Evolutionary conservation across 2,113 vertebrate species (phyloP), one percentile per base, ranked within the genome.

Genomic region (Shinisaurus crocodilurus): DNA sequence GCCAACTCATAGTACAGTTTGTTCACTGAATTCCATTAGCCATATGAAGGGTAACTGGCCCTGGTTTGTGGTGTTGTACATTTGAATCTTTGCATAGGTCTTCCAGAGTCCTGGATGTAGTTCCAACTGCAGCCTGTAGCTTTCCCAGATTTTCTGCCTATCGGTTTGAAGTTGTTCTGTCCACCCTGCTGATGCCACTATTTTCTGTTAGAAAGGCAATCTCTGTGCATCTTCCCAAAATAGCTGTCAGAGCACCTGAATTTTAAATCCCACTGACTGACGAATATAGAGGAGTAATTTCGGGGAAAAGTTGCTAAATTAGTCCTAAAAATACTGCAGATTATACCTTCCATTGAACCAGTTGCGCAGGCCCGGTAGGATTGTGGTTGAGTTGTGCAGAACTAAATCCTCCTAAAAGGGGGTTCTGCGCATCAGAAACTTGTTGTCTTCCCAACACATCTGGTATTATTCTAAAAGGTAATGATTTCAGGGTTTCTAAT

Each of bases 281-380:
- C 40, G 79, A 77, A 70, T n/a, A 74, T 34, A 50, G 90, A 50
- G 91, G 88, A 1, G 88, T 25, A 34, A 90, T 86, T 43, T 69
- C 1, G 90, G 60, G 87, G 79, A 0, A 0, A 72, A 67, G 40
- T 10, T 20, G 40, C 43, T 48, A 29, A 43, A 16, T 50, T 70
- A 23, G 40, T 69, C 12, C 6, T 85, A 34, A 67, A 32, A 27
- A 65, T 43, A 12, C 18, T 9, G 32, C 43, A 45, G 25, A 16
- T 69, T 29, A 48, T 45, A 45, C 27, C 15, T 70, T 85, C 65
- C 43, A 45, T 43, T 70, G 65, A 34, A 85, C 9, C 16, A 85
- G 37, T 25, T 48, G 83, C 12, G 1, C 3, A 13, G 40, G 16
- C 43, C 6, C 32, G 6, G 45, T 70, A 16, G 32, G 16, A 48